Percentiles rank a stretch among this genome's conserved stretches.
phyloP scores from a whole-genome alignment of 2,888 invertebrate species.

The Vannuccia rotundouncinata region DNA sequence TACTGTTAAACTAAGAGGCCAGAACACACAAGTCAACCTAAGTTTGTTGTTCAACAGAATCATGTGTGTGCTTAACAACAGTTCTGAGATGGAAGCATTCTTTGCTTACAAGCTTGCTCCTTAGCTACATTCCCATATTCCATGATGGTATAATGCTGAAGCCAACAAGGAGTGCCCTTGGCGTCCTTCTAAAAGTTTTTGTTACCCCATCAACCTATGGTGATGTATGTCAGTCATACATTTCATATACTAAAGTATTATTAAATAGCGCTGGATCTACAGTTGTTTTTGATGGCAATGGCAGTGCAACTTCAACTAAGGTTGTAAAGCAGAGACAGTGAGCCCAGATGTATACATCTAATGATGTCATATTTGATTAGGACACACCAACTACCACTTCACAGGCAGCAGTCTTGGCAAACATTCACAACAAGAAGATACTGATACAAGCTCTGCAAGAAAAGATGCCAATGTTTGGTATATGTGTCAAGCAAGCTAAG shows the following conservation, averaged over 20 bases:
- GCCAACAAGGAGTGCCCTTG: not conserved
- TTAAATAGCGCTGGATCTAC: not conserved
- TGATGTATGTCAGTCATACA: not conserved
- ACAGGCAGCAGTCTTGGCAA: not conserved
- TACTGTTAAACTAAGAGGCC: not conserved
- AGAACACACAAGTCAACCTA: not conserved
- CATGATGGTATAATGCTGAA: not conserved
- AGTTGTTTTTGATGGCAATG: not conserved
- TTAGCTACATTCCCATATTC: not conserved
- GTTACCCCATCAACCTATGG: not conserved
- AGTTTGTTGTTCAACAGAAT: too few relatives aligned
- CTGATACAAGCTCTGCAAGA: not conserved
- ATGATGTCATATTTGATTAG: not conserved
- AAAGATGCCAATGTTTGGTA: not conserved
- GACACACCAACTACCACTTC: not conserved
- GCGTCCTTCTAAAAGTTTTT: not conserved
- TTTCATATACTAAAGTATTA: not conserved
- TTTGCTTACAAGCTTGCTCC: not conserved
- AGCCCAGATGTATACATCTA: not conserved
- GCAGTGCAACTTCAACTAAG: not conserved
- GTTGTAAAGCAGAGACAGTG: not conserved
- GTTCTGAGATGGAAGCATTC: not conserved
- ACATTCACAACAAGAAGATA: not conserved
- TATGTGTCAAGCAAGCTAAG: not conserved
- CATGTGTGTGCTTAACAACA: not conserved